Evolutionary conservation across 2,113 vertebrate species (phyloP).

Genomic region (Oostethus manadensis): DNA sequence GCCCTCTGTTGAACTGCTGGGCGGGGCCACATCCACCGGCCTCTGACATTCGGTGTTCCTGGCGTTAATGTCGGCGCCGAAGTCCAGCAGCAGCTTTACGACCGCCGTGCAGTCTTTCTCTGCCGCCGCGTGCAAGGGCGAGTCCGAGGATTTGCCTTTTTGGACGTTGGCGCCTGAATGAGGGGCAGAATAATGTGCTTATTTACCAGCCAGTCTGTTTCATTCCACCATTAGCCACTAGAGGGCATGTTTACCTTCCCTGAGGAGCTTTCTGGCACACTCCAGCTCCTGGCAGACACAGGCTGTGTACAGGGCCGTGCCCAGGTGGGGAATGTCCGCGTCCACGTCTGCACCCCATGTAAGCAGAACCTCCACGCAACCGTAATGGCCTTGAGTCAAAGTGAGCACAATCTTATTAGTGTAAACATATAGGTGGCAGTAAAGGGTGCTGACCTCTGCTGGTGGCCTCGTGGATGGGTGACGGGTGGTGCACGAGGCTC

Average conservation of each 20-base stretch:
- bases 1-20: slow-evolving; percentile 82
- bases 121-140: slow-evolving; percentile 87
- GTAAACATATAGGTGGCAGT: neutral
- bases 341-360: slow-evolving; percentile 91
- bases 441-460: slow-evolving; percentile 78
- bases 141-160: slow-evolving; percentile 85
- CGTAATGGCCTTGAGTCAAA: slow-evolving; percentile 79
- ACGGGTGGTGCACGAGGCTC: slow-evolving; percentile 79
- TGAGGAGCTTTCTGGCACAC: slow-evolving; percentile 85
- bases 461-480: slow-evolving; percentile 85
- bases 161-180: slow-evolving; percentile 86
- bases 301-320: slow-evolving; percentile 88
- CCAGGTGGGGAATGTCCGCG: slow-evolving; percentile 86
- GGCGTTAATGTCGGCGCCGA: slow-evolving; percentile 88
- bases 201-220: too few species aligned
- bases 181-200: neutral
- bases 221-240: too few species aligned
- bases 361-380: slow-evolving; percentile 85
- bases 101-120: slow-evolving; percentile 80
- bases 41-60: slow-evolving; percentile 83
- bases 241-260: slow-evolving; percentile 70
- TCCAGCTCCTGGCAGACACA: slow-evolving; percentile 83
- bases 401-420: too few species aligned
- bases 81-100: slow-evolving; percentile 84
- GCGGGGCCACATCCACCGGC: slow-evolving; percentile 81